These are phyloP conservation scores for Tipula confusa DNA, from an alignment of 2,888 invertebrate genomes.

Conservation along the genomic window DNA sequence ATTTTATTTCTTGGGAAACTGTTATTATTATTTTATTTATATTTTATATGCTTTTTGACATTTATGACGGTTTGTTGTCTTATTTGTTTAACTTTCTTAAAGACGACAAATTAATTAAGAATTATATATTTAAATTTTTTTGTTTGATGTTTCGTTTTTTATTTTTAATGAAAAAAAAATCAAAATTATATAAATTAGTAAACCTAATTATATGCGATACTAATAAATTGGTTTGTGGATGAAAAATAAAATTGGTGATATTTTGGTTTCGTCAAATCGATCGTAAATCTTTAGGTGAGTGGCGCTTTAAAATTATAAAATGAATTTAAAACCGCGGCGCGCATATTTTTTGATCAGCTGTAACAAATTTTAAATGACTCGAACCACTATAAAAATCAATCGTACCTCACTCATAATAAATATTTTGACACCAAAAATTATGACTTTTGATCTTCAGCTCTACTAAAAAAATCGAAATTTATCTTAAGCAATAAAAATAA, in stretches of 20 bases:
- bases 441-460: not conserved
- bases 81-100: slow-evolving; percentile 16
- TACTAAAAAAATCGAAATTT: not conserved
- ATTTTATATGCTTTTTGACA: not conserved
- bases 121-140: not conserved
- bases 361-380: not conserved
- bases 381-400: not conserved
- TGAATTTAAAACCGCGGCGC: not conserved
- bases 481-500: not conserved
- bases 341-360: too few relatives aligned
- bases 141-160: not conserved
- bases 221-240: not conserved
- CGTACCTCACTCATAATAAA: not conserved
- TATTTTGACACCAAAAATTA: not conserved
- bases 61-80: not conserved
- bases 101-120: slow-evolving; percentile 3
- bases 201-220: not conserved
- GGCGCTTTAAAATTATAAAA: not conserved
- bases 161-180: not conserved
- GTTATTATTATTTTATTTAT: not conserved
- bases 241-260: not conserved
- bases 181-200: not conserved
- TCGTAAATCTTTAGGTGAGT: not conserved
- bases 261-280: not conserved
- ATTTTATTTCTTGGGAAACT: not conserved